phyloP scores from a whole-genome alignment of 2,113 vertebrate species.

The Phyllopteryx taeniolatus region DNA sequence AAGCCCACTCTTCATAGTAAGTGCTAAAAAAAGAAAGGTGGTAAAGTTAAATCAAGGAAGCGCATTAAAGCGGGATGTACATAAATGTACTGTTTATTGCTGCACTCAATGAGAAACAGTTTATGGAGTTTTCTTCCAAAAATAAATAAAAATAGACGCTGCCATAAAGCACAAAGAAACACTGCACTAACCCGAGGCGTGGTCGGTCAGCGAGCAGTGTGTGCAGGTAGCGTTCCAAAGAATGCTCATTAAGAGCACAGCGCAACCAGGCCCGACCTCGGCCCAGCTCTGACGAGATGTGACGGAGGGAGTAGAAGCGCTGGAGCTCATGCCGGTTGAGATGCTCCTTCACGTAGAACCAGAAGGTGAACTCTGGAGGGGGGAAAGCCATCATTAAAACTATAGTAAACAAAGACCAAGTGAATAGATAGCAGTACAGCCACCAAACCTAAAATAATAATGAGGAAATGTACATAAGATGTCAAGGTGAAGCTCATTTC shows the following conservation, averaged over 20 bases:
- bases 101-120: background rate
- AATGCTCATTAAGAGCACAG: slow-evolving; percentile 94
- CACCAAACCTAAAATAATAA: too few relatives aligned
- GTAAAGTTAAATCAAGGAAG: background rate
- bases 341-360: slow-evolving; percentile 94
- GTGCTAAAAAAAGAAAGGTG: slow-evolving; percentile 68
- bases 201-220: slow-evolving; percentile 84
- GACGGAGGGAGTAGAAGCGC: slow-evolving; percentile 85
- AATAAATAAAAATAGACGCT: background rate
- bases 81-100: slow-evolving; percentile 2
- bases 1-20: slow-evolving; percentile 98
- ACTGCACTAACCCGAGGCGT: slow-evolving; percentile 80
- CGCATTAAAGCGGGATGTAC: background rate
- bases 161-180: background rate
- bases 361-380: slow-evolving; percentile 87
- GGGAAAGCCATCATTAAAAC: background rate
- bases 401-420: background rate
- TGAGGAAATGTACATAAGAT: too few relatives aligned
- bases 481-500: too few relatives aligned
- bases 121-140: too few relatives aligned
- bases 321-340: slow-evolving; percentile 93
- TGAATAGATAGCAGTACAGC: too few relatives aligned
- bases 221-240: slow-evolving; percentile 91
- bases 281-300: slow-evolving; percentile 85
- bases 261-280: slow-evolving; percentile 94